phyloP scores from a whole-genome alignment of 2,888 invertebrate genomes.

The Laothoe populi region DNA sequence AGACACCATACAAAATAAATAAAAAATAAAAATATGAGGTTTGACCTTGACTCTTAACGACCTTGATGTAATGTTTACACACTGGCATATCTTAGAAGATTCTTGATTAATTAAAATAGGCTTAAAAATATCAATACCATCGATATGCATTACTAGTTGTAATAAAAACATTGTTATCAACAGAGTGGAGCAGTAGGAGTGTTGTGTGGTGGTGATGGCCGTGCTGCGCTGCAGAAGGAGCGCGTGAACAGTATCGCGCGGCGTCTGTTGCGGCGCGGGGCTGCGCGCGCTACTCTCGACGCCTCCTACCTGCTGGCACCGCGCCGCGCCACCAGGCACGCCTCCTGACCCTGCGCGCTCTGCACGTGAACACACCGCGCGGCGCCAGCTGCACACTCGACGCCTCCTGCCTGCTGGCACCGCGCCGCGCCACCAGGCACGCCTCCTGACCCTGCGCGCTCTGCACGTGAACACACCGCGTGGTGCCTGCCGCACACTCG shows the following conservation, averaged over 20 bases:
- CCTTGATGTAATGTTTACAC: no score
- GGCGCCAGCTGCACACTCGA: constrained; percentile 45
- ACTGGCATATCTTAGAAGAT: no score
- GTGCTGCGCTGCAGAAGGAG: constrained; percentile 61
- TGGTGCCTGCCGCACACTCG: constrained; percentile 41
- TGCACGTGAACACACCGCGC: neutral
- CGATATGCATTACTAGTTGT: neutral
- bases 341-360: constrained; percentile 39
- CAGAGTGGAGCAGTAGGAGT: constrained; percentile 1
- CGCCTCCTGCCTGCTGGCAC: constrained; percentile 70
- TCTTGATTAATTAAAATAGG: no score
- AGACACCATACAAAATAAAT: no score
- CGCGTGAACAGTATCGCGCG: constrained; percentile 74
- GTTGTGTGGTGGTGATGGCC: constrained; percentile 20
- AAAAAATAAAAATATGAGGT: no score
- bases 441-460: constrained; percentile 39
- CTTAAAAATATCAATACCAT: no score
- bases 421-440: constrained; percentile 44
- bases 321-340: constrained; percentile 43
- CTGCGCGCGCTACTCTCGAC: constrained; percentile 57
- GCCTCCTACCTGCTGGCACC: constrained; percentile 70
- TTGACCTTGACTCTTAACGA: no score
- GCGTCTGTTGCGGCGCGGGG: constrained; percentile 62
- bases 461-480: neutral
- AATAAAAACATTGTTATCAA: neutral